Conservation (phyloP, 2,797 vertebrate genomes). For the Rhynchotus rufescens region DNA sequence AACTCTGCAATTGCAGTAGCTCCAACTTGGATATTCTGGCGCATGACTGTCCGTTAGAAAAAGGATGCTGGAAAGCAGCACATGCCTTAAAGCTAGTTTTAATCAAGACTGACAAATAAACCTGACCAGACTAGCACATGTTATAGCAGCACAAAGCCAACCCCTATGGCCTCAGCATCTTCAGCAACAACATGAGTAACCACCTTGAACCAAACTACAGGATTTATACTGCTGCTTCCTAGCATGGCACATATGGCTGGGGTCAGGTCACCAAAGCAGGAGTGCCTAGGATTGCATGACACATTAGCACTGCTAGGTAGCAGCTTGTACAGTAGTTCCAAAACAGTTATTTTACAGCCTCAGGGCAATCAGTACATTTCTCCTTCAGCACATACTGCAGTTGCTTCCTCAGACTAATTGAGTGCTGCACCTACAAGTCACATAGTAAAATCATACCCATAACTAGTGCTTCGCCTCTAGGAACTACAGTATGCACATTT, state of each 20-base stretch:
- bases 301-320: background rate
- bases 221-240: background rate
- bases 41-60: background rate
- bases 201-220: background rate
- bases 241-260: fast-evolving
- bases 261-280: background rate
- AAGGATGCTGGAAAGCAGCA: background rate
- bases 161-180: fast-evolving
- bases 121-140: background rate
- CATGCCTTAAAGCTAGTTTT: background rate
- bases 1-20: background rate
- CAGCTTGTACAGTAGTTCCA: background rate
- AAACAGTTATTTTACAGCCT: background rate
- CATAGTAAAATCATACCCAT: background rate
- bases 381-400: background rate
- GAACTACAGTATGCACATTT: background rate
- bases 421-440: background rate
- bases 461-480: background rate
- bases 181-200: fast-evolving
- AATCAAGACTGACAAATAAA: background rate
- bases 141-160: background rate
- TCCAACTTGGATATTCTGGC: background rate
- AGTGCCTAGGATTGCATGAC: background rate
- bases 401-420: background rate
- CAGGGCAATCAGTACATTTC: background rate